These are phyloP conservation scores for Plodia interpunctella DNA, from an alignment of 1,140 invertebrate species.

Conservation along the genomic window DNA sequence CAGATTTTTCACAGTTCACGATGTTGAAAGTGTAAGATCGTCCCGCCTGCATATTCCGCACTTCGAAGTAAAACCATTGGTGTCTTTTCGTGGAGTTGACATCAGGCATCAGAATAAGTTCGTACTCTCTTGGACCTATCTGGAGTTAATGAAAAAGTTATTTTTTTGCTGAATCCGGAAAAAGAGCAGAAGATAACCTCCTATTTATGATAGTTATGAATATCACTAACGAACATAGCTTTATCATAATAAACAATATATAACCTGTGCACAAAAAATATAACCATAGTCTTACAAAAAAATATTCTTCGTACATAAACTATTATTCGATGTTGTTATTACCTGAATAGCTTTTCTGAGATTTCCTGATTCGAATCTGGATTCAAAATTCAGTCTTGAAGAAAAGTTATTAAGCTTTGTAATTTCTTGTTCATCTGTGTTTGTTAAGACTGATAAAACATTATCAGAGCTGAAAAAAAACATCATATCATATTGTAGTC, in stretches of 20 bases:
- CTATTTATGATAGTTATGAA: too few species aligned
- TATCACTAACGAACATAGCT: too few species aligned
- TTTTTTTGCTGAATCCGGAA: not conserved
- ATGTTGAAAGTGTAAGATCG: conserved; percentile 92
- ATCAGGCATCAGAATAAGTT: conserved; percentile 91
- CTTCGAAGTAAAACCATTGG: conserved; percentile 97
- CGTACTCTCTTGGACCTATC: conserved; percentile 88
- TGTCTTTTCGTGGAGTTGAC: conserved; percentile 88
- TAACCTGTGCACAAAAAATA: too few species aligned
- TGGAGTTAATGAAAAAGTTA: conserved; percentile 49
- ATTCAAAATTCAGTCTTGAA: conserved; percentile 86
- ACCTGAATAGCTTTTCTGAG: conserved; percentile 92
- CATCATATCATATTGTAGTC: too few species aligned
- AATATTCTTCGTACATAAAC: too few species aligned
- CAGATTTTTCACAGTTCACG: conserved; percentile 93
- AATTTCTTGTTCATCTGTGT: conserved; percentile 81
- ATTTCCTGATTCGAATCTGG: conserved; percentile 94
- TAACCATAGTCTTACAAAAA: too few species aligned
- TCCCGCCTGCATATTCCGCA: conserved; percentile 87
- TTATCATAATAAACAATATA: too few species aligned
- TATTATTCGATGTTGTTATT: conserved; percentile 20
- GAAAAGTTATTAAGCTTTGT: conserved; percentile 70
- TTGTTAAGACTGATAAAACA: conserved; percentile 60
- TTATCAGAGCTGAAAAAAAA: conserved; percentile 44
- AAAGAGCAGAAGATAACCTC: too few species aligned